Evolutionary conservation across 2,113 vertebrate species (phyloP).

Genomic region (Erythrocebus patas): DNA sequence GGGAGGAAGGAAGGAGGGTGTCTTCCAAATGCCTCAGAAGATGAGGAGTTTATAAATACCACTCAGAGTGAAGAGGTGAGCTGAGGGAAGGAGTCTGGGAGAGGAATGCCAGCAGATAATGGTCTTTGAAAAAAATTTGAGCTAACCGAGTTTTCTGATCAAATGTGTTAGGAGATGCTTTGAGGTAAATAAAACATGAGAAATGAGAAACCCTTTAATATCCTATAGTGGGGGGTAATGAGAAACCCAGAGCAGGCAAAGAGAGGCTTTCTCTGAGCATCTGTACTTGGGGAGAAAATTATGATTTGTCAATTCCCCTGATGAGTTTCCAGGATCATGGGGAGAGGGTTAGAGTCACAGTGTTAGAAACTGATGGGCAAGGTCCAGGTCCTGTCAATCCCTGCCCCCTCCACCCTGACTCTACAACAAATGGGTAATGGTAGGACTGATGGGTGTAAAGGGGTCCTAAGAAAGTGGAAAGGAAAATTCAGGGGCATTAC

Average conservation of each 20-base stretch:
- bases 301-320: neutral
- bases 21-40: neutral
- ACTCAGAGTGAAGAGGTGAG: neutral
- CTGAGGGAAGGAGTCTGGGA: neutral
- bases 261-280: neutral
- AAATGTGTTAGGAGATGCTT: slow-evolving; percentile 18
- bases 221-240: neutral
- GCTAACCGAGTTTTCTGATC: slow-evolving; percentile 31
- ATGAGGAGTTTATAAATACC: neutral
- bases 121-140: neutral
- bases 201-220: slow-evolving; percentile 43
- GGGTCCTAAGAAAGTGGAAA: neutral
- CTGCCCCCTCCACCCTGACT: too few species aligned
- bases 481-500: neutral
- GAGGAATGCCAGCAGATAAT: neutral
- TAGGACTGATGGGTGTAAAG: neutral
- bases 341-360: neutral
- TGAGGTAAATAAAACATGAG: slow-evolving; percentile 54
- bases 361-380: neutral
- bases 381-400: neutral
- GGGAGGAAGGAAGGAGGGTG: neutral
- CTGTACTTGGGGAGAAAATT: neutral
- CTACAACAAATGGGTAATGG: neutral
- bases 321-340: neutral
- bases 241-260: neutral